Evolutionary conservation across 2,797 vertebrate genomes (phyloP), one percentile per base, ranked within the genome.

Genomic region (Momotus momota): DNA sequence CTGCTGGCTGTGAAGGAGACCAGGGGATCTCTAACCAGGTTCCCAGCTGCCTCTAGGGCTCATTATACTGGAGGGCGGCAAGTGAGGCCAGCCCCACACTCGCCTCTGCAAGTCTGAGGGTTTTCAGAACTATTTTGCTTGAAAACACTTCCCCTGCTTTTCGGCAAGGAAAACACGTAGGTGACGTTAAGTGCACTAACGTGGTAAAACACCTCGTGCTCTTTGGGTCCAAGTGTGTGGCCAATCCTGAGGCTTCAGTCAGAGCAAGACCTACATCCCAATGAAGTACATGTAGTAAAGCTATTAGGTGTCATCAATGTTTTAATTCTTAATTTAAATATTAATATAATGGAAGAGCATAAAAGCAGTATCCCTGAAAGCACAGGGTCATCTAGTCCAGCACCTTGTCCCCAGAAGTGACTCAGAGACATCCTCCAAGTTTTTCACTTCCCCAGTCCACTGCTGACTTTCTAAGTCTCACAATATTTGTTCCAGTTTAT

Each of bases 271-370:
- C 82, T 88, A 49, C 54, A 81, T 61, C 86, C 60, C 80, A 81
- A 64, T 81, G 83, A 92, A 71, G 65, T 38, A 71, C 45, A 52
- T 19, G 41, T 61, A 31, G 58, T 69, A 92, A 84, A 90, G 77
- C 81, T 90, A 64, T 86, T 71, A 79, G 6, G 11, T 86, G 81
- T 81, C 95, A 92, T 90, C 83, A 93, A 61, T 84, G 77, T 96
- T 96, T 96, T 92, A 95, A 90, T 3, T 21, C 62, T 23, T 15
- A 41, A 65, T 88, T 95, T 88, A 94, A 88, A 83, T 90, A 93
- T 89, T 83, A 71, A 85, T 86, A 55, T 46, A 87, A 81, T 72
- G 61, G 48, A 82, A 92, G 31, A n/a, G 41, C 87, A 35, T 67
- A 64, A 91, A 92, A 90, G 71, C 81, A 92, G 46, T 67, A 88